Evolutionary conservation across 1,140 invertebrate genomes (phyloP).

Genomic region (Euura saliciscinereae): DNA sequence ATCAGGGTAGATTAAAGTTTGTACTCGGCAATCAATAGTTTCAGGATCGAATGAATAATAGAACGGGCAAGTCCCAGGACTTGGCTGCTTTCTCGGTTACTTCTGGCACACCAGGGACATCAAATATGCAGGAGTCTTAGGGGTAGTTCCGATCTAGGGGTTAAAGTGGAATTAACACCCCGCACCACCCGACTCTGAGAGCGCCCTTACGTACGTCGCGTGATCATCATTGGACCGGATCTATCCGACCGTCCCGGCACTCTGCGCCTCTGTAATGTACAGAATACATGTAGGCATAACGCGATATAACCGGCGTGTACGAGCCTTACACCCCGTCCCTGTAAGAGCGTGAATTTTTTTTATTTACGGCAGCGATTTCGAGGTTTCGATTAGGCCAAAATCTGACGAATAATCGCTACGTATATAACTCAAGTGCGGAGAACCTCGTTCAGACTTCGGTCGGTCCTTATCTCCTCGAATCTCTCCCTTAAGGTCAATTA

Average conservation of each 20-base stretch:
- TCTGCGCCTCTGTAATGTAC: neutral
- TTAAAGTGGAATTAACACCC: constrained; percentile 58
- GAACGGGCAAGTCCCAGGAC: constrained; percentile 45
- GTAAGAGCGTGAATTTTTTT: neutral
- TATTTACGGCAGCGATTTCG: neutral
- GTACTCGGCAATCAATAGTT: constrained; percentile 40
- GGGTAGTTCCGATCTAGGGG: constrained; percentile 47
- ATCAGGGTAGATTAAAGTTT: neutral
- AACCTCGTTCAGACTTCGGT: neutral
- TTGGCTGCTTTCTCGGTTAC: constrained; percentile 24
- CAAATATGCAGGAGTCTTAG: constrained; percentile 57
- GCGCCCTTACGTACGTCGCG: constrained; percentile 18
- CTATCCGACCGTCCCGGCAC: neutral
- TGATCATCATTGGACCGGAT: constrained; percentile 32
- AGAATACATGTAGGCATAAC: no score
- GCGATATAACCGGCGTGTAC: no score
- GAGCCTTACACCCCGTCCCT: no score
- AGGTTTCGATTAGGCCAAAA: neutral
- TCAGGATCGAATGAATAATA: constrained; percentile 45
- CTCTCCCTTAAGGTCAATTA: constrained; percentile 26
- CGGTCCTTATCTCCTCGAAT: neutral
- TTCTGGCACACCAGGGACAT: constrained; percentile 32
- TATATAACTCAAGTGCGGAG: neutral
- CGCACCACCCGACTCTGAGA: constrained; percentile 15
- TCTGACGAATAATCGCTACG: neutral